phyloP scores from a whole-genome alignment of 2,888 invertebrate genomes.

The Drosophila silvestris region DNA sequence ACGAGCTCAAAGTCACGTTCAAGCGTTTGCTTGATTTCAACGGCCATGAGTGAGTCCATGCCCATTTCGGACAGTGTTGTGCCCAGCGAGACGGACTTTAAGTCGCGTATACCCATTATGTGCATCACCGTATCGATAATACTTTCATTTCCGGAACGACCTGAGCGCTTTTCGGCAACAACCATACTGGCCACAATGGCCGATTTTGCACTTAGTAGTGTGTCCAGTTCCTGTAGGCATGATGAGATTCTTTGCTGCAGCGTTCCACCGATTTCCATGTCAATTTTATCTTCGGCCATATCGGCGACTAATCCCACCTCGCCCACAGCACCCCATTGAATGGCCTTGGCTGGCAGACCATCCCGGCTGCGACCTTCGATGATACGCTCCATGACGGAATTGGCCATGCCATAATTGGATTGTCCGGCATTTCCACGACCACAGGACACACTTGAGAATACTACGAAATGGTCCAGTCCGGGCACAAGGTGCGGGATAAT shows the following conservation, averaged over 20 bases:
- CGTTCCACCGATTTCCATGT: slow-evolving; percentile 91
- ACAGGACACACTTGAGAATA: slow-evolving; percentile 96
- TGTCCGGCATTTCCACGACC: slow-evolving; percentile 97
- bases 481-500: slow-evolving; percentile 87
- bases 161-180: slow-evolving; percentile 92
- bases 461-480: slow-evolving; percentile 91
- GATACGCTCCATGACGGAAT: slow-evolving; percentile 95
- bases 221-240: slow-evolving; percentile 91
- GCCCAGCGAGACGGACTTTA: slow-evolving; percentile 89
- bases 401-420: slow-evolving; percentile 93
- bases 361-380: slow-evolving; percentile 90
- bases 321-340: slow-evolving; percentile 97
- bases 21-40: slow-evolving; percentile 96
- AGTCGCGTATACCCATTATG: slow-evolving; percentile 89
- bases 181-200: slow-evolving; percentile 93
- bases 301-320: slow-evolving; percentile 94
- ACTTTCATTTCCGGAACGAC: slow-evolving; percentile 88
- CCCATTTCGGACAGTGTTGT: slow-evolving; percentile 95
- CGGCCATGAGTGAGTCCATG: slow-evolving; percentile 98
- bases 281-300: slow-evolving; percentile 89
- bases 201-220: slow-evolving; percentile 89
- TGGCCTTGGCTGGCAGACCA: slow-evolving; percentile 92
- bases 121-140: slow-evolving; percentile 91
- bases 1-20: slow-evolving; percentile 95
- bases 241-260: slow-evolving; percentile 94